phyloP scores from a whole-genome alignment of 2,888 invertebrate species.

The Oxycera nigricornis region DNA sequence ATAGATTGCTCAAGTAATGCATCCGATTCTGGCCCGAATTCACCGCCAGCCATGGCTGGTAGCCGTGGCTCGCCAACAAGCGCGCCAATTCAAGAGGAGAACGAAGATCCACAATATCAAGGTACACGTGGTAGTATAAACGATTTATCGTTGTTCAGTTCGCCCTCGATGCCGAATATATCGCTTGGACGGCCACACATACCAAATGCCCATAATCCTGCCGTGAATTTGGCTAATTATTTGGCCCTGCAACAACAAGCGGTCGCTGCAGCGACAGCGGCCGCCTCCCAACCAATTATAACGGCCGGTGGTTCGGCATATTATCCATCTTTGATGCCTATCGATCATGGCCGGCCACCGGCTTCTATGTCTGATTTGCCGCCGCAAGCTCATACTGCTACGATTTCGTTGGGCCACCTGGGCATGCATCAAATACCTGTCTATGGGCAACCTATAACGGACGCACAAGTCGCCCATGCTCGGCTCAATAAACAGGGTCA shows the following conservation, averaged over 20 bases:
- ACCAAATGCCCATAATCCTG: constrained; percentile 57
- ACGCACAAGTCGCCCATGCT: constrained; percentile 71
- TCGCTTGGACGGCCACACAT: constrained; percentile 85
- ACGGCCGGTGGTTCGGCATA: constrained; percentile 56
- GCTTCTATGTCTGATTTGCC: constrained; percentile 55
- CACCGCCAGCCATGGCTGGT: constrained; percentile 69
- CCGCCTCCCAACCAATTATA: constrained; percentile 49
- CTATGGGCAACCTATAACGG: constrained; percentile 66
- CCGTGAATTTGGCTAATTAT: constrained; percentile 56
- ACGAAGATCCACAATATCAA: constrained; percentile 72
- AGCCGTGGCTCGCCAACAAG: constrained; percentile 71
- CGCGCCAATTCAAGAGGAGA: constrained; percentile 83
- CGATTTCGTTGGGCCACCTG: constrained; percentile 46
- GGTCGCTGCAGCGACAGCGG: constrained; percentile 50
- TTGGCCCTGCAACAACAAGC: constrained; percentile 56
- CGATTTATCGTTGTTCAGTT: constrained; percentile 85
- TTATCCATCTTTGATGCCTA: constrained; percentile 56
- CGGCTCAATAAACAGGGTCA: constrained; percentile 76
- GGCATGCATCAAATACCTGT: constrained; percentile 52
- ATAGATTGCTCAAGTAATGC: constrained; percentile 68
- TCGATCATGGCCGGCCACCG: constrained; percentile 53
- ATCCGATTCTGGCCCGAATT: constrained; percentile 79
- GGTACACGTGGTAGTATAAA: constrained; percentile 73
- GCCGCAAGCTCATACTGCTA: constrained; percentile 57
- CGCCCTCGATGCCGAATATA: constrained; percentile 97